Conservation (phyloP, 2,113 vertebrate genomes). For the Tympanuchus pallidicinctus region DNA sequence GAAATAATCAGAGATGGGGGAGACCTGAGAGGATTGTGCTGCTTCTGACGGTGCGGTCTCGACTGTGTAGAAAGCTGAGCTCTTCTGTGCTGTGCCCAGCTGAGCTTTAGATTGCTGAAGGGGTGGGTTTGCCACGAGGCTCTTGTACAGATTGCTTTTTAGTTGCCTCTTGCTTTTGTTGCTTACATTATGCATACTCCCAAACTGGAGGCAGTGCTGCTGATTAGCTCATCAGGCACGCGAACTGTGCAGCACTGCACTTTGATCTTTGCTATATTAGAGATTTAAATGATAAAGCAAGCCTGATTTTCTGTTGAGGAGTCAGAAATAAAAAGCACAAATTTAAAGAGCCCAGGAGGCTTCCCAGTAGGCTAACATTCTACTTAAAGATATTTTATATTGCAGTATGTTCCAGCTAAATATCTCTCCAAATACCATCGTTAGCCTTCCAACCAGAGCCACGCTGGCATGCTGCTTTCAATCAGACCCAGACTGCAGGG, state of each 20-base stretch:
- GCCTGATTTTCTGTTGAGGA: constrained; percentile 29
- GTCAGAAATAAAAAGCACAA: constrained; percentile 5
- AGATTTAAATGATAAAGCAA: constrained; percentile 8
- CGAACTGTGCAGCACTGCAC: not conserved
- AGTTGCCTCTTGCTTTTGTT: not conserved
- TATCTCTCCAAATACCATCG: not conserved
- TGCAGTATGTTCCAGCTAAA: not conserved
- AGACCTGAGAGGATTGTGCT: not conserved
- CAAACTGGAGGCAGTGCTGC: not conserved
- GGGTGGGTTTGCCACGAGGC: not conserved
- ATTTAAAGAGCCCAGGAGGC: constrained; percentile 5
- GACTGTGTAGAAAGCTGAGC: not conserved
- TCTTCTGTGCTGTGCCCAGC: not conserved
- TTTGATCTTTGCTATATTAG: constrained; percentile 17
- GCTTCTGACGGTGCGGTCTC: not conserved
- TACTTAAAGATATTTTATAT: not conserved
- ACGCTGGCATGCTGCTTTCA: not conserved
- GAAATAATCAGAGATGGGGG: not conserved
- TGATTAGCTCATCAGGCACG: constrained; percentile 8
- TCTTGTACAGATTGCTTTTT: not conserved
- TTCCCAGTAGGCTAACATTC: not conserved
- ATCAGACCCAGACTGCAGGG: not conserved
- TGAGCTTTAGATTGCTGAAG: not conserved
- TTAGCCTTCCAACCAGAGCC: not conserved
- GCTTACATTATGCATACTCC: not conserved